Conservation (phyloP, 2,797 vertebrate genomes). For the Pelochelys cantorii region DNA sequence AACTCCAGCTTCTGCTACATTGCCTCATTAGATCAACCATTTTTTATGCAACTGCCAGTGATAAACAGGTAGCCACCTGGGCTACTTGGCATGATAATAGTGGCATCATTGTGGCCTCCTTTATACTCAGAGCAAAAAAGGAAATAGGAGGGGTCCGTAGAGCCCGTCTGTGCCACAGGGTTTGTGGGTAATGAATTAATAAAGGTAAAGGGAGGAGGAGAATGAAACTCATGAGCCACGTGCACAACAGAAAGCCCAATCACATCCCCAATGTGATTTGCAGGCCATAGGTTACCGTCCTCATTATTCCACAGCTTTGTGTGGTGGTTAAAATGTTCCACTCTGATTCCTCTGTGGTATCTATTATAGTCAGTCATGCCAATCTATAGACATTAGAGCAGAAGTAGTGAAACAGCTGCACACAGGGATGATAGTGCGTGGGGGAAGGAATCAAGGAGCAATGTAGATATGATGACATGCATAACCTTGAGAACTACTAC, state of each 20-base stretch:
- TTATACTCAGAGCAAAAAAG: not conserved
- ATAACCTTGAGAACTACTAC: not conserved
- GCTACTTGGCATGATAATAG: slow-evolving; percentile 24
- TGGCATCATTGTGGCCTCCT: not conserved
- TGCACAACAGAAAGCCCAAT: not conserved
- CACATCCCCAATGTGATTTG: not conserved
- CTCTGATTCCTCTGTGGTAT: slow-evolving; percentile 7
- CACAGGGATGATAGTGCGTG: not conserved
- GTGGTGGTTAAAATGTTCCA: not conserved
- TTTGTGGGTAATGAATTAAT: not conserved
- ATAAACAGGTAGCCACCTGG: slow-evolving; percentile 39
- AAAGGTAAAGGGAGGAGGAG: not conserved
- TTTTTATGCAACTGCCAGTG: not conserved
- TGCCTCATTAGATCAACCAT: slow-evolving; percentile 38
- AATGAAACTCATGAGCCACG: not conserved
- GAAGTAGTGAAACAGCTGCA: not conserved
- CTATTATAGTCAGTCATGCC: not conserved
- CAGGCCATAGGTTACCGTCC: not conserved
- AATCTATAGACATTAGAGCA: not conserved
- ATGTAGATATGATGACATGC: not conserved
- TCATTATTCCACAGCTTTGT: not conserved
- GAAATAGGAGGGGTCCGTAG: not conserved
- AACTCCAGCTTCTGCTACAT: not conserved
- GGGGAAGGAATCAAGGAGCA: slow-evolving; percentile 2
- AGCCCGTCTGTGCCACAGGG: slow-evolving; percentile 6